Percentiles rank a stretch among this genome's conserved stretches.
phyloP scores from a whole-genome alignment of 2,113 vertebrate species.

The Dicrurus megarhynchus region DNA sequence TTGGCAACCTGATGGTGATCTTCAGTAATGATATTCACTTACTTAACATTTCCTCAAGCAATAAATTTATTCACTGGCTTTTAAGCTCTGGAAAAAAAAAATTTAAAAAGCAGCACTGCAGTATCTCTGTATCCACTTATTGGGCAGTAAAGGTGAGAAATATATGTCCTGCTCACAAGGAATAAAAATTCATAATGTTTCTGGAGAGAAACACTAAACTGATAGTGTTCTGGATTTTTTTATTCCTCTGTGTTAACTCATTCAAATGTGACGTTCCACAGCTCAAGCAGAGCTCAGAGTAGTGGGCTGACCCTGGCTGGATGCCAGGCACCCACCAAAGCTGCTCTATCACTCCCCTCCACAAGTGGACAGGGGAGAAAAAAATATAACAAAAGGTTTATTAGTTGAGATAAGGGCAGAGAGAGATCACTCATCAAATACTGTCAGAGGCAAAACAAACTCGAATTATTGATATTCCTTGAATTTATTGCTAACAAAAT shows the following conservation, averaged over 20 bases:
- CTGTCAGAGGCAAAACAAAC: background rate
- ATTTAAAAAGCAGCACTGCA: background rate
- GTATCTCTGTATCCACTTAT: background rate
- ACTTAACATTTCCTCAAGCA: slow-evolving; percentile 3
- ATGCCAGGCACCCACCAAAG: background rate
- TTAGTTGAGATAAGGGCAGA: background rate
- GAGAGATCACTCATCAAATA: background rate
- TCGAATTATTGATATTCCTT: background rate
- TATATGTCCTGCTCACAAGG: background rate
- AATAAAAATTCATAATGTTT: background rate
- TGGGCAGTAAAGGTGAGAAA: background rate
- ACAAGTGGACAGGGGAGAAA: background rate
- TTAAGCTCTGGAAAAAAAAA: background rate
- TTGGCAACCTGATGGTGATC: background rate
- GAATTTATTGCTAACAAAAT: background rate
- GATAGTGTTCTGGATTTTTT: background rate
- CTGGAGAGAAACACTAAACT: background rate
- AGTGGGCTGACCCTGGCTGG: background rate
- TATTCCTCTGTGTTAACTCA: background rate
- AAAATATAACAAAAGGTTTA: background rate
- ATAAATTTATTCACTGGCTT: background rate
- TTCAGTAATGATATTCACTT: background rate
- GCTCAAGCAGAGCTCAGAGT: background rate
- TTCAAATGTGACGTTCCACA: background rate
- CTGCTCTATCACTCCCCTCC: background rate